These are phyloP conservation scores for Carlito syrichta DNA, from an alignment of 2,113 vertebrate genomes.

Conservation along the genomic window DNA sequence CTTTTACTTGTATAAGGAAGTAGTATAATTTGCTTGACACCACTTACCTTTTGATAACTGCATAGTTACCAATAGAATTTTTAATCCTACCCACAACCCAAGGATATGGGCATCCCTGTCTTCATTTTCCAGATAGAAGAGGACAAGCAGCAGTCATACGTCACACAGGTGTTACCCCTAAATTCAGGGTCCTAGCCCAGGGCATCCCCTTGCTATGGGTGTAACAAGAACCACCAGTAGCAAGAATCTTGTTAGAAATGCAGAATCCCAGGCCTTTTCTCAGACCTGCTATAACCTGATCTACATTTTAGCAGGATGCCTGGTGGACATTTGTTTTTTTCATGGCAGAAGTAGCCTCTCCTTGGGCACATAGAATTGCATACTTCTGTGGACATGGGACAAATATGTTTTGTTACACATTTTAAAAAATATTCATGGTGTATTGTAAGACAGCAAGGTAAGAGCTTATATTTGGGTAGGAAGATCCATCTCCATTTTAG, in stretches of 20 bases:
- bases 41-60: rapidly evolving
- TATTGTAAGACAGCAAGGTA: too few relatives aligned
- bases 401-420: rapidly evolving
- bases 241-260: background rate
- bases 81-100: rapidly evolving
- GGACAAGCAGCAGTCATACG: background rate
- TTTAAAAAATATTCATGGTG: rapidly evolving
- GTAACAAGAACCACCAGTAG: background rate
- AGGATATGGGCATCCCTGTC: rapidly evolving
- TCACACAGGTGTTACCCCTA: rapidly evolving
- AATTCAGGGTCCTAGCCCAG: background rate
- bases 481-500: rapidly evolving
- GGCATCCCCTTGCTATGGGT: rapidly evolving
- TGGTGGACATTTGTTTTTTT: rapidly evolving
- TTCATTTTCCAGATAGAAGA: rapidly evolving
- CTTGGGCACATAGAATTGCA: rapidly evolving
- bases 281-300: rapidly evolving
- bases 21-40: rapidly evolving
- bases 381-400: rapidly evolving
- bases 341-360: rapidly evolving
- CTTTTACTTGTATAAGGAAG: rapidly evolving
- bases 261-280: background rate
- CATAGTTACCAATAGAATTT: background rate
- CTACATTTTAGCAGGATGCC: background rate
- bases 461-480: background rate